Conservation (phyloP, 2,113 vertebrate genomes). For the Montifringilla adamsi region DNA sequence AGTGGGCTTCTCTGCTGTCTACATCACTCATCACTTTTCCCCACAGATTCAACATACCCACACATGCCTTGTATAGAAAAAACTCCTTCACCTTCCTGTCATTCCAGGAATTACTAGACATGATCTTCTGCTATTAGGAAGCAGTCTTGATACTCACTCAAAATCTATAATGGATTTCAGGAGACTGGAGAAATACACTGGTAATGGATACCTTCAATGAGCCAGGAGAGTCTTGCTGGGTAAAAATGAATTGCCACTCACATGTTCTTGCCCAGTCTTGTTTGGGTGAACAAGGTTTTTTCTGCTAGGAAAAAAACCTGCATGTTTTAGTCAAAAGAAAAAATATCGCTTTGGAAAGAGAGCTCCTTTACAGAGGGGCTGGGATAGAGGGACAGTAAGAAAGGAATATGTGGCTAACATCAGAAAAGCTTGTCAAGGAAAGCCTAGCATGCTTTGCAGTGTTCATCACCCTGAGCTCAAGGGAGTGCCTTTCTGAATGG, state of each 20-base stretch:
- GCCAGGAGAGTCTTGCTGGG: not conserved
- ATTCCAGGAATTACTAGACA: not conserved
- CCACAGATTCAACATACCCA: not conserved
- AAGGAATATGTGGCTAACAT: not conserved
- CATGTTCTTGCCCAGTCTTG: not conserved
- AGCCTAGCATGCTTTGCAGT: not conserved
- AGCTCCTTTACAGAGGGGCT: not conserved
- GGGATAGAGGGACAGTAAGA: not conserved
- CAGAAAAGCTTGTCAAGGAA: not conserved
- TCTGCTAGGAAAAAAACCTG: not conserved
- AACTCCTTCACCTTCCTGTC: not conserved
- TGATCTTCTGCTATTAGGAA: not conserved
- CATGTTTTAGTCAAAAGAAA: not conserved
- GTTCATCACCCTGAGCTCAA: not conserved
- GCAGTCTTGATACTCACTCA: not conserved
- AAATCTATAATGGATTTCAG: not conserved
- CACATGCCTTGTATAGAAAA: not conserved
- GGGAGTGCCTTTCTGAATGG: not conserved
- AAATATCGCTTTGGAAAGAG: not conserved
- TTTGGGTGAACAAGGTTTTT: not conserved
- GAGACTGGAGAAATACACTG: not conserved
- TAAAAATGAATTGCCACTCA: not conserved
- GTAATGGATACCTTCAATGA: not conserved
- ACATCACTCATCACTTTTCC: not conserved
- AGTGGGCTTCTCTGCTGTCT: not conserved